Conservation (phyloP, 2,888 invertebrate species). For the Idaea dimidiata region DNA sequence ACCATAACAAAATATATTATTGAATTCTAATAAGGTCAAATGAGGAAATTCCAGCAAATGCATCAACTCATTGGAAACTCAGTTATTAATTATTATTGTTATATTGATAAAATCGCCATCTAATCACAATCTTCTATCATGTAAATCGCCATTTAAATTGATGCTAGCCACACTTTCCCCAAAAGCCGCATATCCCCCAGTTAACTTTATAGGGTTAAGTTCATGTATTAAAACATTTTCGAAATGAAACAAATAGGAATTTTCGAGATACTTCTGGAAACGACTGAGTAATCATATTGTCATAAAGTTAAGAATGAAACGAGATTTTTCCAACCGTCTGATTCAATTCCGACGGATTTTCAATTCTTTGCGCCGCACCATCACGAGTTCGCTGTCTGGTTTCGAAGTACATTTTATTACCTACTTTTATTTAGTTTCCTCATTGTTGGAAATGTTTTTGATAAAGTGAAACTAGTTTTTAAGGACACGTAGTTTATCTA, state of each 20-base stretch:
- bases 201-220: too few relatives aligned
- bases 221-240: not conserved
- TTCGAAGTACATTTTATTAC: not conserved
- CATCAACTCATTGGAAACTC: too few relatives aligned
- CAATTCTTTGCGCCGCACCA: not conserved
- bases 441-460: not conserved
- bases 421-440: not conserved
- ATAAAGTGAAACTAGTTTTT: not conserved
- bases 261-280: not conserved
- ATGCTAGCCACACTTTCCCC: too few relatives aligned
- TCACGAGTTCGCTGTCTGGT: not conserved
- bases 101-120: too few relatives aligned
- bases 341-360: slow-evolving; percentile 17
- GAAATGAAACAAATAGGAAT: not conserved
- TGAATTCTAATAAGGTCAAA: too few relatives aligned
- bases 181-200: too few relatives aligned
- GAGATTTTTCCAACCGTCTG: slow-evolving; percentile 32
- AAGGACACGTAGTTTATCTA: not conserved
- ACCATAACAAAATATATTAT: too few relatives aligned
- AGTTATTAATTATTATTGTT: too few relatives aligned
- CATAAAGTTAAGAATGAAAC: slow-evolving; percentile 20
- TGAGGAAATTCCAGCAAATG: too few relatives aligned
- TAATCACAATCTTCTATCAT: too few relatives aligned
- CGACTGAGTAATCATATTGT: not conserved
- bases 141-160: too few relatives aligned